Conservation (phyloP, 2,113 vertebrate genomes). For the Aplodontia rufa region DNA sequence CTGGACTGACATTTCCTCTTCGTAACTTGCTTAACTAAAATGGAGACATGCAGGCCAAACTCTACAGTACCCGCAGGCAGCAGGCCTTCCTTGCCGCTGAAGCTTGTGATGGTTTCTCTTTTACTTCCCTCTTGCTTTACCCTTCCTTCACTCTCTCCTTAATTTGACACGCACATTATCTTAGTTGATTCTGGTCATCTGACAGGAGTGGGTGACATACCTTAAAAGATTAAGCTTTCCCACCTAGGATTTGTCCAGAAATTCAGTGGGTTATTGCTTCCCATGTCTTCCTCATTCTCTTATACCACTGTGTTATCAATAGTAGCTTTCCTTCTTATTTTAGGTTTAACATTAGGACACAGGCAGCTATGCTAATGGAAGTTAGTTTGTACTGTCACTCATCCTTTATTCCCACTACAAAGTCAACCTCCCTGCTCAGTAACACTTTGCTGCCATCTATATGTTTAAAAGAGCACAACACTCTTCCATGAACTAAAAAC, state of each 20-base stretch:
- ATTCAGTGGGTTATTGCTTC: slow-evolving; percentile 81
- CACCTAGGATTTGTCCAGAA: slow-evolving; percentile 84
- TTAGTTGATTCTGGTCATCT: slow-evolving; percentile 84
- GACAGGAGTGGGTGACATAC: slow-evolving; percentile 83
- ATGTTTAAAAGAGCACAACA: slow-evolving; percentile 75
- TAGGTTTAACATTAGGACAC: slow-evolving; percentile 76
- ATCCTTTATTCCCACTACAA: slow-evolving; percentile 49
- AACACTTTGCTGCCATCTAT: slow-evolving; percentile 96
- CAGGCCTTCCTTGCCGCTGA: slow-evolving; percentile 79
- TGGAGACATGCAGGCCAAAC: slow-evolving; percentile 79
- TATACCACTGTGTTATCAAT: slow-evolving; percentile 79
- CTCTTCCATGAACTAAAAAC: accelerated
- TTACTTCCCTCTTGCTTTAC: slow-evolving; percentile 35
- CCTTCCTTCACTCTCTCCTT: slow-evolving; percentile 69
- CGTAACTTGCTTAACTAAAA: slow-evolving; percentile 83
- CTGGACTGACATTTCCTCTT: slow-evolving; percentile 87
- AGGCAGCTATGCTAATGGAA: slow-evolving; percentile 76
- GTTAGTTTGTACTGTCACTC: slow-evolving; percentile 77
- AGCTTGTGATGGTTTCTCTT: slow-evolving; percentile 81
- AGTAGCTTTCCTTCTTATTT: slow-evolving; percentile 83
- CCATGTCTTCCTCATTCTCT: slow-evolving; percentile 80
- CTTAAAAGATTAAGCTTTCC: slow-evolving; percentile 86
- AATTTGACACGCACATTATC: slow-evolving; percentile 83
- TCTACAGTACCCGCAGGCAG: slow-evolving; percentile 79
- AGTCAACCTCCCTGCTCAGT: slow-evolving; percentile 64